A percentile compares a stretch with the other conserved stretches of the same genome.
Conservation (phyloP, 2,113 vertebrate genomes). For the Oncorhynchus keta region DNA sequence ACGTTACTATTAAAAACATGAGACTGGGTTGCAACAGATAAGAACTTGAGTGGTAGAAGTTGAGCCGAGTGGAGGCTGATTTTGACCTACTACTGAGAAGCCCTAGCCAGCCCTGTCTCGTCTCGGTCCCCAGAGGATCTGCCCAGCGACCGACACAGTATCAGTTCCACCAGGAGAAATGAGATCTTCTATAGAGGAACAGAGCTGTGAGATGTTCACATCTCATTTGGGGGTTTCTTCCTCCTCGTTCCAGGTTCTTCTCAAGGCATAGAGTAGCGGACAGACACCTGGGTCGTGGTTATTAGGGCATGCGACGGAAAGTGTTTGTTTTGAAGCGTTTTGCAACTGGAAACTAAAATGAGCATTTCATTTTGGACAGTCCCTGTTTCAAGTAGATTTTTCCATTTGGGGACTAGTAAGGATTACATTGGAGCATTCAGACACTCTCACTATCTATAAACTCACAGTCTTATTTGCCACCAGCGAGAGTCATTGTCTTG, state of each 20-base stretch:
- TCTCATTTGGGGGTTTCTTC: too few relatives aligned
- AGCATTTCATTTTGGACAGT: too few relatives aligned
- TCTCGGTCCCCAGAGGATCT: conserved; percentile 44
- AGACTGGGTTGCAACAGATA: conserved; percentile 50
- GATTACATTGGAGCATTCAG: too few relatives aligned
- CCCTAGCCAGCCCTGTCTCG: conserved; percentile 52
- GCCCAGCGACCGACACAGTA: conserved; percentile 45
- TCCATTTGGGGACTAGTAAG: too few relatives aligned
- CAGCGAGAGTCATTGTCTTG: too few relatives aligned
- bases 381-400: too few relatives aligned
- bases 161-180: conserved; percentile 54
- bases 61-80: conserved; percentile 58
- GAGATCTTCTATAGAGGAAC: conserved; percentile 42
- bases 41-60: conserved; percentile 52
- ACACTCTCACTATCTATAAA: neutral
- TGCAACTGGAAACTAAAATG: too few relatives aligned
- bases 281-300: too few relatives aligned
- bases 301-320: too few relatives aligned
- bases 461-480: too few relatives aligned
- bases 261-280: neutral
- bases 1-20: neutral
- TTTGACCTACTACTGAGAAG: conserved; percentile 69
- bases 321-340: too few relatives aligned
- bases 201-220: conserved; percentile 33
- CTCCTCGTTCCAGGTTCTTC: neutral